phyloP scores from a whole-genome alignment of 2,113 vertebrate species.

The Tychaedon coryphoeus region DNA sequence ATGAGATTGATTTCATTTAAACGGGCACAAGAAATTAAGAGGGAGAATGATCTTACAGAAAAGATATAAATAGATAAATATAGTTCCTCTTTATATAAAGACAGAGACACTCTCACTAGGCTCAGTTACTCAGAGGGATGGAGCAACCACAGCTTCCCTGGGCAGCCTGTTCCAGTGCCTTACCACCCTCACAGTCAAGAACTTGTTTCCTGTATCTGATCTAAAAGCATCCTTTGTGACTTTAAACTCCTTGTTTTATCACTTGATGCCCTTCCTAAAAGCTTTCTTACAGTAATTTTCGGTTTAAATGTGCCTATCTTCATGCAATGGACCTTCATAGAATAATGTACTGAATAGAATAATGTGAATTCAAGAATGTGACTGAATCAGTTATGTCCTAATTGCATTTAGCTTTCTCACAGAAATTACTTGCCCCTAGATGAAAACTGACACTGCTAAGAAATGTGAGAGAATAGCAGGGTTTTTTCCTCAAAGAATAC shows the following conservation, averaged over 20 bases:
- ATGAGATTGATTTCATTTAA: not conserved
- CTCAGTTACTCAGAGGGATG: not conserved
- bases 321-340: not conserved
- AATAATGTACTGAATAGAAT: not conserved
- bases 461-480: not conserved
- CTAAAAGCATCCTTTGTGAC: not conserved
- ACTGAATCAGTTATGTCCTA: not conserved
- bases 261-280: not conserved
- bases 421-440: not conserved
- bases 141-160: not conserved
- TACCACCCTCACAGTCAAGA: not conserved
- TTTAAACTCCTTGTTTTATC: not conserved
- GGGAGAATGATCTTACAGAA: not conserved
- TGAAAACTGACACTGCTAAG: not conserved
- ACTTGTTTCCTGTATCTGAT: not conserved
- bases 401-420: not conserved
- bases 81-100: not conserved
- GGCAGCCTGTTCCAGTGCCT: not conserved
- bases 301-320: not conserved
- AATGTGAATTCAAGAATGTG: not conserved
- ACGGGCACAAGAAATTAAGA: not conserved
- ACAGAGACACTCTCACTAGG: not conserved
- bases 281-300: not conserved
- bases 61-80: not conserved
- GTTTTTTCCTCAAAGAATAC: not conserved